phyloP scores from a whole-genome alignment of 2,888 invertebrate genomes.

The Noctua janthe region DNA sequence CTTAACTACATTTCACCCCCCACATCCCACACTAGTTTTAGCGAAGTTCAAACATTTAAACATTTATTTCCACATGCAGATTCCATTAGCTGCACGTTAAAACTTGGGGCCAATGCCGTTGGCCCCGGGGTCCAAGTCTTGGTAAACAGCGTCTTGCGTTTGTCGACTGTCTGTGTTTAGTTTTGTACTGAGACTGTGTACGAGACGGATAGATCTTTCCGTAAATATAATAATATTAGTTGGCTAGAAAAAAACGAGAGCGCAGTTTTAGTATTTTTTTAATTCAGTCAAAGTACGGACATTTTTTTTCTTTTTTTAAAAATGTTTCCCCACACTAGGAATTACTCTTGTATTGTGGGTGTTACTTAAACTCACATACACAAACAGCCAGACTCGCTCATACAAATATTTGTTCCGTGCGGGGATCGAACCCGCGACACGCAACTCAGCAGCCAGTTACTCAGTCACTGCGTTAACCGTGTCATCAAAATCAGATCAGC shows the following conservation, averaged over 20 bases:
- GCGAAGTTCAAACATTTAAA: constrained; percentile 22
- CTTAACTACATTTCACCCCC: constrained; percentile 9
- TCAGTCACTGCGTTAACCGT: too few relatives aligned
- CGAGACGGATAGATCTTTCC: constrained; percentile 15
- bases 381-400: too few relatives aligned
- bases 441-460: too few relatives aligned
- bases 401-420: too few relatives aligned
- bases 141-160: constrained; percentile 73
- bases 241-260: neutral
- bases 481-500: neutral
- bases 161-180: constrained; percentile 78
- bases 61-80: constrained; percentile 57
- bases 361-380: too few relatives aligned
- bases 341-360: too few relatives aligned
- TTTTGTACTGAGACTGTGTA: constrained; percentile 68
- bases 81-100: constrained; percentile 54
- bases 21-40: constrained; percentile 21
- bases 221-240: constrained; percentile 23
- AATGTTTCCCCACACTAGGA: too few relatives aligned
- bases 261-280: neutral
- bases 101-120: constrained; percentile 44
- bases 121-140: constrained; percentile 66
- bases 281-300: neutral
- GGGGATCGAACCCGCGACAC: too few relatives aligned
- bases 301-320: neutral